Conservation (phyloP, 2,113 vertebrate species). For the Elephantulus edwardii region DNA sequence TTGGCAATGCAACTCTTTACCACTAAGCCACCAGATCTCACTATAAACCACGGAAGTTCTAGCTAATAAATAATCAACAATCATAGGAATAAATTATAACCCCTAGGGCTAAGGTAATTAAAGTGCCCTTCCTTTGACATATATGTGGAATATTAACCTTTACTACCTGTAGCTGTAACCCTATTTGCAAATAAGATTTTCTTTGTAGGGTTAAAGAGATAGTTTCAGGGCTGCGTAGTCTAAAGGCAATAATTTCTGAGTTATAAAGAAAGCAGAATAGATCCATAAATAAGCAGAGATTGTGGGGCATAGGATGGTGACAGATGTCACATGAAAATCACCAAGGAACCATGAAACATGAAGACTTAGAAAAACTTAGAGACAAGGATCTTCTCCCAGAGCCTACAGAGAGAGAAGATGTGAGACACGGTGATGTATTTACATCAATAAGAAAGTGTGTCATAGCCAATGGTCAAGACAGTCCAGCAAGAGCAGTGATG, state of each 20-base stretch:
- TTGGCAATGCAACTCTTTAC: too few relatives aligned
- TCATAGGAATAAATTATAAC: background rate
- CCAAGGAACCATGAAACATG: background rate
- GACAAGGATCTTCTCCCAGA: too few relatives aligned
- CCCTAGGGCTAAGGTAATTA: background rate
- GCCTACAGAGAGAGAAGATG: background rate
- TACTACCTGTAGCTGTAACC: background rate
- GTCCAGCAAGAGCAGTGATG: slow-evolving; percentile 81
- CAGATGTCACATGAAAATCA: background rate
- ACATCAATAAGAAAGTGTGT: slow-evolving; percentile 80
- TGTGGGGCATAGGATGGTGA: too few relatives aligned
- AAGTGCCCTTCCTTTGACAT: background rate
- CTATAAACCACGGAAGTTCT: too few relatives aligned
- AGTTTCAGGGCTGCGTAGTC: background rate
- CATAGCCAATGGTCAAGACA: slow-evolving; percentile 79
- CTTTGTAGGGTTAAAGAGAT: background rate
- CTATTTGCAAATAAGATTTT: background rate
- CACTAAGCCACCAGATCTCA: too few relatives aligned
- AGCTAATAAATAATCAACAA: background rate
- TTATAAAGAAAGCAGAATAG: background rate
- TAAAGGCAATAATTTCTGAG: background rate
- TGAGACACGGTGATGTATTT: slow-evolving; percentile 58
- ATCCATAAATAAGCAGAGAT: background rate
- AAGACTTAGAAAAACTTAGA: too few relatives aligned
- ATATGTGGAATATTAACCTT: background rate